Evolutionary conservation across 2,888 invertebrate genomes (phyloP), one percentile per base, ranked within the genome.

Genomic region (Clepsis dumicolana): DNA sequence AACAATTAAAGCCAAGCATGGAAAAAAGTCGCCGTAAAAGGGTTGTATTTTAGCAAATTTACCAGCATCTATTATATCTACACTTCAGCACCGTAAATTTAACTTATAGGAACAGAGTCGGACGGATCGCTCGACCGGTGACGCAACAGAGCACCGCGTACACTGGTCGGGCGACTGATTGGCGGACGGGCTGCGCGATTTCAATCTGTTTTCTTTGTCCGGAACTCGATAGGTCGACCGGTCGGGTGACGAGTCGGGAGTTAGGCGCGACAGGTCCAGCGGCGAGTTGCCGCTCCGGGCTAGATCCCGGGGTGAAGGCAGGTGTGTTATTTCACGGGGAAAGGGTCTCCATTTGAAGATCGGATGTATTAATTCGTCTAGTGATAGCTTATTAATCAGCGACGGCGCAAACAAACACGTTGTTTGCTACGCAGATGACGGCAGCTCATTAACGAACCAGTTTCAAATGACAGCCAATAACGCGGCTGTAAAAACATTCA

Each of bases 171-270:
- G 7, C 71, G 77, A 87, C 75, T 16, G 52, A 77, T 86, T 72
- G 72, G 48, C 12, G 21, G 76, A 85, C 74, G 14, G 70, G 82
- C 84, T 72, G 70, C 74, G 71, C 75, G 84, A 88, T 89, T 83
- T 81, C 86, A 86, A 90, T 89, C 86, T 82, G 88, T 87, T 89
- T 91, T 90, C 92, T 93, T 93, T 93, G 92, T 93, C 90, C 89
- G 82, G 65, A 73, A 69, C 77, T 76, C 70, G 77, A 75, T 75
- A 71, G 72, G 78, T 72, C 72, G 82, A 89, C 80, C 67, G 62
- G 80, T 90, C 73, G 74, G 62, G 27, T 71, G 80, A 89, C 81
- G 50, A 67, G 84, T 89, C 72, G 75, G 71, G 64, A 29, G 71
- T 73, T 67, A 71, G 69, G 70, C 72, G 77, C 79, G 83, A 85